Base-by-base conservation (phyloP, 2,113 vertebrate genomes). In the Enhydra lutris region DNA sequence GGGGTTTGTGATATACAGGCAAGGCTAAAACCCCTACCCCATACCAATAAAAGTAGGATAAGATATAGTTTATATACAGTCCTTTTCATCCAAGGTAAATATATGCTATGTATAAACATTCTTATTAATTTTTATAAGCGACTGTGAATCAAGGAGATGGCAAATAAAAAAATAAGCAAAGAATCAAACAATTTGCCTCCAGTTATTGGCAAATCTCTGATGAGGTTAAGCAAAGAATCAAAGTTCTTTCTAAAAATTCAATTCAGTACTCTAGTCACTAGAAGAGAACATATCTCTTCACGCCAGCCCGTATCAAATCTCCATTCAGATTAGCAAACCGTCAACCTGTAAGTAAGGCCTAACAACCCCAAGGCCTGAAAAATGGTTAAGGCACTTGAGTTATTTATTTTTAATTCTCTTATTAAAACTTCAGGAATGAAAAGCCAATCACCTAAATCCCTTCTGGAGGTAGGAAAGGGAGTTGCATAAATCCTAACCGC, bases 201-300 rank as follows among this genome's bases (percentile, higher is more conserved):
- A 17, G 67, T 71, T 87, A 67, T 0, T 23, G 59, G 55, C 82
- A 97, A 69, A 81, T 79, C 82, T 84, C 34, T 93, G 65, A 76
- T 34, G 76, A 20, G 4, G 63, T 74, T 95, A 74, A 95, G 93
- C 94, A 65, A 11, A 79, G 84, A 83, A 90, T 31, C 13, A 34
- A 89, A 81, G 69, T 96, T 73, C 34, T 73, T 55, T 29, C 82
- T 74, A 74, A 95, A 94, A 65, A 50, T 86, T 94, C 42, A 67
- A 42, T 63, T 87, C 15, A n/a, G 45, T 36, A 21, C n/a, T 61
- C 3, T 20, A n/a, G 50, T 82, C 45, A 67, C 21, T 31, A 31
- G 65, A 55, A 42, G 24, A 69, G 81, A 93, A 59, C 1, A 6
- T 20, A n/a, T 90, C 45, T 94, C 34, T 42, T 24, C 14, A 80